These are phyloP conservation scores for Parascotia fuliginaria DNA, from an alignment of 2,888 invertebrate species.

Conservation along the genomic window DNA sequence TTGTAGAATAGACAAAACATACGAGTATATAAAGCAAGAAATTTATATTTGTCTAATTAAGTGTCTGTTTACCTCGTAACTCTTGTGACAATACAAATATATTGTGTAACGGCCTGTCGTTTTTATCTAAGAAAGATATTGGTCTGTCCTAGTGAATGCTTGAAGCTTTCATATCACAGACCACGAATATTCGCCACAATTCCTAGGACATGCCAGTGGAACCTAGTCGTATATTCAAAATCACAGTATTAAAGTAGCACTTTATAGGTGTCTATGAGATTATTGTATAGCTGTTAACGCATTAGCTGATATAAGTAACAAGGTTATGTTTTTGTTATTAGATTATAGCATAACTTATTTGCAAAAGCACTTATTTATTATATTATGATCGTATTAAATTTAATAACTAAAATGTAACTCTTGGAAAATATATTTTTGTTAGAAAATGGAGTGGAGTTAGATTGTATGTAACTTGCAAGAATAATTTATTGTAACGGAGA, in stretches of 20 bases:
- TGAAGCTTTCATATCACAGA: conserved; percentile 25
- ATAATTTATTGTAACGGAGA: conserved; percentile 28
- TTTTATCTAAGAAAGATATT: conserved; percentile 33
- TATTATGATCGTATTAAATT: neutral
- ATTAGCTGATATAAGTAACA: conserved; percentile 34
- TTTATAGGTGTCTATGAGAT: conserved; percentile 59
- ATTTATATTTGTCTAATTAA: conserved; percentile 40
- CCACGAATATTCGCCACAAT: conserved; percentile 10
- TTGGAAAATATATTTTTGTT: conserved; percentile 74
- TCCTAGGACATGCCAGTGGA: conserved; percentile 43
- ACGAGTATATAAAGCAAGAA: conserved; percentile 21
- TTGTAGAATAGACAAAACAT: conserved; percentile 27
- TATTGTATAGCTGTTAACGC: conserved; percentile 61
- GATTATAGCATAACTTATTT: conserved; percentile 5
- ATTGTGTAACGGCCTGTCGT: conserved; percentile 43
- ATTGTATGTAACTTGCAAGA: conserved; percentile 16
- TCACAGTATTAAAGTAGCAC: conserved; percentile 53
- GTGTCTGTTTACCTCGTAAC: conserved; percentile 59
- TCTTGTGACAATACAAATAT: conserved; percentile 70
- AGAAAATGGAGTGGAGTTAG: conserved; percentile 61
- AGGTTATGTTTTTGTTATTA: conserved; percentile 25
- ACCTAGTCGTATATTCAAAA: conserved; percentile 44
- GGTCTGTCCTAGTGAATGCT: conserved; percentile 34
- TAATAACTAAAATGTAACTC: conserved; percentile 31
- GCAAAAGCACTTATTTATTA: too few species aligned